Base-by-base conservation (phyloP, 2,888 invertebrate species). In the Mylabris sibirica region DNA sequence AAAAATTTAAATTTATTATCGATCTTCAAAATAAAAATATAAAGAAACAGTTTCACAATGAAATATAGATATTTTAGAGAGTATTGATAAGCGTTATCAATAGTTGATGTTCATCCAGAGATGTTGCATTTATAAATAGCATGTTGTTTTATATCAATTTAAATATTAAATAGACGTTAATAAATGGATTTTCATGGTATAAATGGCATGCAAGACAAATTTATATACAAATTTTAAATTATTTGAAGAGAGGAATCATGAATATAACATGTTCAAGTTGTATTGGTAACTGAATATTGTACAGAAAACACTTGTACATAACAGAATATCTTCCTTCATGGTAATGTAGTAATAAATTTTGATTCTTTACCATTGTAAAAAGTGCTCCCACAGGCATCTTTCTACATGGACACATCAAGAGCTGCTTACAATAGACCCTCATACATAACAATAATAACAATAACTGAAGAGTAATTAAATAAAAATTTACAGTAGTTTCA, bases 1-100 rank as follows among this genome's bases (percentile, higher is more conserved):
- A 68, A 61, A 64, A 70, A 70, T 70, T 70, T 66, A 70, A 70
- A 70, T 70, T 70, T 70, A 20, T 60, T 60, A 22, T 20, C 30
- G 17, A 22, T 49, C 20, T 11, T 49, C 20, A 4, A 14, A 44
- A 49, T 49, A 20, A 17, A n/a, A n/a, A n/a, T n/a, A n/a, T n/a
- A n/a, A n/a, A n/a, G n/a, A n/a, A 44, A 14, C 14, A 44, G 1
- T 44, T 14, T 20, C 8, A 22, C 2, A 49, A n/a, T n/a, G n/a
- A n/a, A 49, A 22, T 20, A 8, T 49, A 9, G 49, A 22, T 8
- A 5, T 30, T 30, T 30, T 30, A 30, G 4, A 30, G 30, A 38
- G 38, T 12, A 38, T 38, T 12, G 12, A 38, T 38, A 38, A 38
- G 12, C 12, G 38, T 38, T 12, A 12, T 38, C 9, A 6, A 6